Base-by-base conservation (phyloP, 2,888 invertebrate genomes). In the Heteropelma amictum region DNA sequence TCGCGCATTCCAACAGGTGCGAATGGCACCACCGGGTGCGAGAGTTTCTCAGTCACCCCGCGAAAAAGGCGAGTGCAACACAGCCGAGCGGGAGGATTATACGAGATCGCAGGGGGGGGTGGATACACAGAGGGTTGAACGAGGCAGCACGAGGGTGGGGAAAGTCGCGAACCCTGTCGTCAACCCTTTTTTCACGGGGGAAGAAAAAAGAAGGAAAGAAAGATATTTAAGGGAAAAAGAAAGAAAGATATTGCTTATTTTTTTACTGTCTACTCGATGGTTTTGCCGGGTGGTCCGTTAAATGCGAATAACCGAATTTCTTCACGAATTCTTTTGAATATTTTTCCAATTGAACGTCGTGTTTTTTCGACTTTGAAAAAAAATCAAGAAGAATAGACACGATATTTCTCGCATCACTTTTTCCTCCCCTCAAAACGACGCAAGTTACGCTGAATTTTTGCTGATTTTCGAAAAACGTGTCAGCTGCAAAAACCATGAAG, bases 1-100 rank as follows among this genome's bases (percentile, higher is more conserved):
- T 23, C 47, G 53, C 58, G 42, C 85, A 85, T 85, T 85, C 84
- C 85, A 85, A 85, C 85, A 85, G 84, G 85, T 85, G 85, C 83
- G 83, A 85, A 82, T 82, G 74, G 77, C 79, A 42, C 38, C 14
- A 38, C 38, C n/a, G 51, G 64, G 19, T 3, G 51, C 79, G 81
- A 82, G 82, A 81, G 80, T 76, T 78, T 69, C 74, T 72, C 77
- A 74, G 51, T 45, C 40, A 23, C 54, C 30, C 28, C 64, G 68
- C 54, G 42, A 30, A 76, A 60, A 60, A n/a, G 8, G 38, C 26
- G 33, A 26, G 54, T 54, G 35, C n/a, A 26, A 14, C 23, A 4
- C 21, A 63, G 38, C 5, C 14, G 49, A 26, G n/a, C 30, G 61
- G 17, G 23, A 14, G 26, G 23, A 1, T 23, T 4, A 10, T 4